Evolutionary conservation across 2,797 vertebrate species (phyloP).

Genomic region (Enteromius afrohamiltoni): DNA sequence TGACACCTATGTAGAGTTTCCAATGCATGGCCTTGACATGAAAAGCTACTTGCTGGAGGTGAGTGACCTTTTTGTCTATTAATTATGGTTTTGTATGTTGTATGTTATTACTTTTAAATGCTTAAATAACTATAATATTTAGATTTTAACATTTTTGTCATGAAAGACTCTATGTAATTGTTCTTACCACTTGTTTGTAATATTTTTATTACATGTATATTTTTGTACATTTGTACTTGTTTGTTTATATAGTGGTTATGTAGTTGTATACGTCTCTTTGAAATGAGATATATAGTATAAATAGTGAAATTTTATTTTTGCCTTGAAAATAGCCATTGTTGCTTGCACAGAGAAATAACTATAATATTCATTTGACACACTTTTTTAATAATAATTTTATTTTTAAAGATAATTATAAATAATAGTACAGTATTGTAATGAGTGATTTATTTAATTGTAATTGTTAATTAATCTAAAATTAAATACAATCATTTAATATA

Average conservation of each 20-base stretch:
- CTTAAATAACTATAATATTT: background rate
- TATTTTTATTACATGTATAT: no score
- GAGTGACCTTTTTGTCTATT: background rate
- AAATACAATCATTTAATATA: background rate
- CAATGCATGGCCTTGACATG: slow-evolving; percentile 92
- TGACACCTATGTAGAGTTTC: slow-evolving; percentile 96
- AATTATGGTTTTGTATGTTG: background rate
- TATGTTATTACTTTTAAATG: background rate
- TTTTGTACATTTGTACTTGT: no score
- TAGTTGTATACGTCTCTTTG: no score
- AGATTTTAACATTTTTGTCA: background rate
- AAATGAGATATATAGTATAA: no score
- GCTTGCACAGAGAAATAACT: no score
- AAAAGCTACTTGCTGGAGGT: slow-evolving; percentile 96
- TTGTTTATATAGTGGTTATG: no score
- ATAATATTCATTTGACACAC: no score
- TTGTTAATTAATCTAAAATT: background rate
- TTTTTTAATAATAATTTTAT: background rate
- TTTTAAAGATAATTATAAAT: background rate
- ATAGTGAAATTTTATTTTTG: no score
- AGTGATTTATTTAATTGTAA: background rate
- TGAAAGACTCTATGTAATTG: no score
- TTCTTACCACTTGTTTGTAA: no score
- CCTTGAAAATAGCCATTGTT: no score
- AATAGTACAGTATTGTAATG: background rate